Percentiles rank a stretch among this genome's conserved stretches.
Evolutionary conservation across 1,140 invertebrate genomes (phyloP).

Genomic region (Archivesica marissinica): DNA sequence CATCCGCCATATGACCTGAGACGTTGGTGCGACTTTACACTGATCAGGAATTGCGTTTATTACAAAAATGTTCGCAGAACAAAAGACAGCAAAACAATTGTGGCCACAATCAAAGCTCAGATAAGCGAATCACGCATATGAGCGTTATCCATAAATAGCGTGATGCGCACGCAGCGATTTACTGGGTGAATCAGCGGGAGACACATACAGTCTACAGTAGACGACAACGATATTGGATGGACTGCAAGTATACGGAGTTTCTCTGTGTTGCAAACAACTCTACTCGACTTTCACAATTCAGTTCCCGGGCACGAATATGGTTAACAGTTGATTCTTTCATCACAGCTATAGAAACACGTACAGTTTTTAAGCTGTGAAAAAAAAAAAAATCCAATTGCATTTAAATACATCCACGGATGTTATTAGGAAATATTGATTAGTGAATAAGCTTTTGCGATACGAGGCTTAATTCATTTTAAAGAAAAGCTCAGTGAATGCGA

Average conservation of each 20-base stretch:
- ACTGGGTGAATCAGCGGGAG: not conserved
- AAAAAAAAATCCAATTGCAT: conserved; percentile 19
- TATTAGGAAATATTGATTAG: conserved; percentile 4
- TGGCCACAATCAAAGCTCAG: no score
- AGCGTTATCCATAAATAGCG: no score
- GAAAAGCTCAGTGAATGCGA: conserved; percentile 5
- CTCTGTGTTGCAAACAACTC: not conserved
- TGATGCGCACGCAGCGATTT: not conserved
- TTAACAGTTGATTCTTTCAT: not conserved
- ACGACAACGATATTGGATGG: not conserved
- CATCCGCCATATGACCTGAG: no score
- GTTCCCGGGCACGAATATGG: not conserved
- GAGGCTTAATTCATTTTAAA: conserved; percentile 39
- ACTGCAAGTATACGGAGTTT: not conserved
- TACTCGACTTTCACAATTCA: not conserved
- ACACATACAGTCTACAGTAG: no score
- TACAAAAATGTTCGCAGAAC: no score
- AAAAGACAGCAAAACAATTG: no score
- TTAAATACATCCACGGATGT: conserved; percentile 20
- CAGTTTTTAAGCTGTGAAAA: not conserved
- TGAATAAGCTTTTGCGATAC: not conserved
- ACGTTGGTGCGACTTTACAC: no score
- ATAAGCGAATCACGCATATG: no score
- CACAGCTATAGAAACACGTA: not conserved
- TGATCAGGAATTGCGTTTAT: no score